These are phyloP conservation scores for Trichacis sp. DNA, from an alignment of 2,888 invertebrate genomes.

Conservation along the genomic window DNA sequence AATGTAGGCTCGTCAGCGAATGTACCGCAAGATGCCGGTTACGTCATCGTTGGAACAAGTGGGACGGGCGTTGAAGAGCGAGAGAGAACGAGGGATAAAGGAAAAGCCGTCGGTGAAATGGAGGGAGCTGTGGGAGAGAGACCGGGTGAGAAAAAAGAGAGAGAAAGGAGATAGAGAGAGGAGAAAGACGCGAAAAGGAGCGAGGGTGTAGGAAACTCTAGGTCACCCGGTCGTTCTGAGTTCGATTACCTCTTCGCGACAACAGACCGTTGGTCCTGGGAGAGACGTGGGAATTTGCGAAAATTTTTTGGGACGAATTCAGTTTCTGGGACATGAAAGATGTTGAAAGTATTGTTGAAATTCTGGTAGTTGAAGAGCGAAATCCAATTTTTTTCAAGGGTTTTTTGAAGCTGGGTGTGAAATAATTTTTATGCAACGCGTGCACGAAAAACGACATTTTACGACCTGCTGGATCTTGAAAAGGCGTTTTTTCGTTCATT, in stretches of 20 bases:
- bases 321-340: too few species aligned
- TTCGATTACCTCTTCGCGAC: constrained; percentile 44
- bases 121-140: constrained; percentile 7
- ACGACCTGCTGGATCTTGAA: too few species aligned
- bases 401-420: too few species aligned
- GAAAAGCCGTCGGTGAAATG: constrained; percentile 10
- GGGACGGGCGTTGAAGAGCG: constrained; percentile 10
- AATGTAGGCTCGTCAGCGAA: constrained; percentile 67
- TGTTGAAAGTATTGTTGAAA: too few species aligned
- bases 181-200: not conserved
- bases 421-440: too few species aligned
- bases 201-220: constrained; percentile 47
- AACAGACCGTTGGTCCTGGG: constrained; percentile 31
- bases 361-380: too few species aligned
- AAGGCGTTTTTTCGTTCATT: too few species aligned
- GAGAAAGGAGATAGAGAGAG: constrained; percentile 8
- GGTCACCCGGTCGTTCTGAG: constrained; percentile 53
- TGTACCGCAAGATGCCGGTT: constrained; percentile 65
- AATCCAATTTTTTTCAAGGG: too few species aligned
- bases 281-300: too few species aligned
- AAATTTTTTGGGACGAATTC: too few species aligned
- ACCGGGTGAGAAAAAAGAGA: constrained; percentile 25
- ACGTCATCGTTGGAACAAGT: constrained; percentile 55
- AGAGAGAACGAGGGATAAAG: constrained; percentile 7
- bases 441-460: too few species aligned